These are phyloP conservation scores for Druceiella hillmani DNA, from an alignment of 2,888 invertebrate genomes.

Conservation along the genomic window DNA sequence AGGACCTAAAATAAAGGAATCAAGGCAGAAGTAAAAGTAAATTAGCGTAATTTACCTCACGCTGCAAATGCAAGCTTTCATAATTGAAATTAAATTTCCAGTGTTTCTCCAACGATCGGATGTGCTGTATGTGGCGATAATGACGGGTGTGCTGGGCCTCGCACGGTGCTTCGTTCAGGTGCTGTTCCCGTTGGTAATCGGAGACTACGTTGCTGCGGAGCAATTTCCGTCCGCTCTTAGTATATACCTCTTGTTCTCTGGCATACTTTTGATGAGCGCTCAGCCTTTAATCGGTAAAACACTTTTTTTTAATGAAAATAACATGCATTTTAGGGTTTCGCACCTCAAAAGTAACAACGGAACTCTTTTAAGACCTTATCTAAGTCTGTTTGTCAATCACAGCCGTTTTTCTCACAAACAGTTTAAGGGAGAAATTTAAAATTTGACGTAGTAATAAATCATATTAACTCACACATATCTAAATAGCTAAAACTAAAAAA, in stretches of 20 bases:
- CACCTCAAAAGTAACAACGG: too few relatives aligned
- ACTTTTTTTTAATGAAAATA: too few relatives aligned
- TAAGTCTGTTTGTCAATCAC: too few relatives aligned
- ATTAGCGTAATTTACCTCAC: neutral
- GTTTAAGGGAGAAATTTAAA: too few relatives aligned
- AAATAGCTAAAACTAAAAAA: too few relatives aligned
- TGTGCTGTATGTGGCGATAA: constrained; percentile 50
- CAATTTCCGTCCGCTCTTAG: constrained; percentile 69
- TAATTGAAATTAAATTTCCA: constrained; percentile 26
- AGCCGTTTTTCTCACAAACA: too few relatives aligned
- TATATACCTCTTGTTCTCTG: constrained; percentile 66
- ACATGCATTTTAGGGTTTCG: too few relatives aligned
- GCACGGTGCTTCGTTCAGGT: constrained; percentile 67
- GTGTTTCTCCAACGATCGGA: constrained; percentile 48
- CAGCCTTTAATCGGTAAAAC: constrained; percentile 65
- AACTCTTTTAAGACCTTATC: too few relatives aligned
- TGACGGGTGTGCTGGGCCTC: constrained; percentile 59
- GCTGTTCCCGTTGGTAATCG: constrained; percentile 62
- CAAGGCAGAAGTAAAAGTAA: neutral
- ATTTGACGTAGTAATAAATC: too few relatives aligned
- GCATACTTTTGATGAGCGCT: constrained; percentile 59
- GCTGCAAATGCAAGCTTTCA: constrained; percentile 1
- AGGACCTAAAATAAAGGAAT: constrained; percentile 3
- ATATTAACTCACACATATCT: too few relatives aligned
- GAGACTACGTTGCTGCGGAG: constrained; percentile 61